Conservation (phyloP, 2,113 vertebrate genomes). For the Melanerpes formicivorus region DNA sequence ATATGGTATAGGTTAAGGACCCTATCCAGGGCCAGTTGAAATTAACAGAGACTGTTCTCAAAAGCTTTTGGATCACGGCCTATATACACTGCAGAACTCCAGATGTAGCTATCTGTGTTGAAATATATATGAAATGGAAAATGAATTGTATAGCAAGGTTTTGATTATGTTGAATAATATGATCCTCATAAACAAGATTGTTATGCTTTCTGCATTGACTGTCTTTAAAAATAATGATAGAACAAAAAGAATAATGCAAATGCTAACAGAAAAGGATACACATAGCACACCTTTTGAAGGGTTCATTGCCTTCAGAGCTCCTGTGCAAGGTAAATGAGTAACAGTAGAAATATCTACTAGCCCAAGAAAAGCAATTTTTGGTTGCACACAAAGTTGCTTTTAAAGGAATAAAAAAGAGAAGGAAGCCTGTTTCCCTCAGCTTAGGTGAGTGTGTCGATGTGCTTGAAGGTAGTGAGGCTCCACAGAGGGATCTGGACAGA, state of each 20-base stretch:
- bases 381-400: not conserved
- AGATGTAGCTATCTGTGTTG: slow-evolving; percentile 51
- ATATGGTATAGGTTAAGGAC: not conserved
- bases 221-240: not conserved
- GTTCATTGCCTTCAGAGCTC: not conserved
- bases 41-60: not conserved
- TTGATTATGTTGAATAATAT: slow-evolving; percentile 29
- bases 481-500: too few species aligned
- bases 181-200: slow-evolving; percentile 25
- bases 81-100: slow-evolving; percentile 14
- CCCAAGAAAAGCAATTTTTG: not conserved
- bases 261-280: not conserved
- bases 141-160: slow-evolving; percentile 40
- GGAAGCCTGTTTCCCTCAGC: not conserved
- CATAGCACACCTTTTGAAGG: not conserved
- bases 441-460: too few species aligned
- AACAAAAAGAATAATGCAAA: not conserved
- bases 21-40: not conserved
- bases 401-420: not conserved
- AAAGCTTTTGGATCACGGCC: slow-evolving; percentile 37
- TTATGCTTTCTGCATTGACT: not conserved
- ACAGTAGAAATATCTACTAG: not conserved
- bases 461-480: too few species aligned
- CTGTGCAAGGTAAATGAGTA: not conserved
- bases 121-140: slow-evolving; percentile 35